Percentiles rank a stretch among this genome's conserved stretches.
Conservation (phyloP, 2,888 invertebrate species). For the Disparrhopalites patrizii region DNA sequence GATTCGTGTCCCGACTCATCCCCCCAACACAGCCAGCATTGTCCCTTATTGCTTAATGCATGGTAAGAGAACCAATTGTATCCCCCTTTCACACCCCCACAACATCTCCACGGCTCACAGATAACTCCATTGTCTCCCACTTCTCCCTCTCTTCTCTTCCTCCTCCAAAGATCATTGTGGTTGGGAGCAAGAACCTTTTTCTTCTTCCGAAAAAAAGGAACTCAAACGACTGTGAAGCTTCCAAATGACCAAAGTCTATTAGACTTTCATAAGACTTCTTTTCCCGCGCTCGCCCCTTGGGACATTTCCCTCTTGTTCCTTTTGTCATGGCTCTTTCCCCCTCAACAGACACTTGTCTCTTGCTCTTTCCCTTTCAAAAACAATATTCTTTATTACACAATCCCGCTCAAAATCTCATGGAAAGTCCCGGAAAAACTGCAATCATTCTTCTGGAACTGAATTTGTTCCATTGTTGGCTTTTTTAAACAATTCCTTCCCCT, state of each 20-base stretch:
- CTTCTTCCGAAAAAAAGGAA: too few species aligned
- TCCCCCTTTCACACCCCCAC: not conserved
- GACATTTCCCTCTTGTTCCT: not conserved
- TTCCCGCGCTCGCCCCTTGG: not conserved
- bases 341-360: not conserved
- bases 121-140: not conserved
- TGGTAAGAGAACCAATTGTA: conserved; percentile 8
- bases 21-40: conserved; percentile 8
- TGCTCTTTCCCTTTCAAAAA: not conserved
- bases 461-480: too few species aligned
- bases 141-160: not conserved
- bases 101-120: too few species aligned
- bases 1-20: conserved; percentile 28
- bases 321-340: too few species aligned
- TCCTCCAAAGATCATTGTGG: not conserved
- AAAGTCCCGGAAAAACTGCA: too few species aligned
- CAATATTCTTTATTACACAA: too few species aligned
- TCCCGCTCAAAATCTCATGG: not conserved
- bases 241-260: conserved; percentile 4
- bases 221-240: conserved; percentile 11
- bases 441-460: too few species aligned
- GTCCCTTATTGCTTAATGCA: conserved; percentile 7
- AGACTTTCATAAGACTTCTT: conserved; percentile 5
- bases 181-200: not conserved
- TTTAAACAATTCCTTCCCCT: too few species aligned